A percentile compares a stretch with the other conserved stretches of the same genome.
These are phyloP conservation scores for Phalacrocorax pelagicus DNA, from an alignment of 2,113 vertebrate genomes.

Conservation along the genomic window DNA sequence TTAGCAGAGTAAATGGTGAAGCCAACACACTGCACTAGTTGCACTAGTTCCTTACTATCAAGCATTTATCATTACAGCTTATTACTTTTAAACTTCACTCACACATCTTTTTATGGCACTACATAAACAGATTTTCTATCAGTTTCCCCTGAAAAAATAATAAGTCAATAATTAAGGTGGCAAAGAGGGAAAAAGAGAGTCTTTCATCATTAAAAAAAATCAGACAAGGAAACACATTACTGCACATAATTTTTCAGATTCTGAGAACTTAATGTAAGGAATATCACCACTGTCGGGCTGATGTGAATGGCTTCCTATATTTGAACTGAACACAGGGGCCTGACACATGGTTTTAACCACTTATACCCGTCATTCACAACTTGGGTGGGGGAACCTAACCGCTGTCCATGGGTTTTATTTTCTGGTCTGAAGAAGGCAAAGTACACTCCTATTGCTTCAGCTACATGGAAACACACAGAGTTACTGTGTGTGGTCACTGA, in stretches of 20 bases:
- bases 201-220: background rate
- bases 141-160: background rate
- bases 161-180: background rate
- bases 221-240: background rate
- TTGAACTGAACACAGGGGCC: background rate
- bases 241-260: background rate
- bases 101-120: background rate
- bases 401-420: background rate
- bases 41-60: background rate
- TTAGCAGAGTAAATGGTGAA: conserved; percentile 1
- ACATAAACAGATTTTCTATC: conserved; percentile 4
- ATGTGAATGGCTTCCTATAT: background rate
- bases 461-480: background rate
- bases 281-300: background rate
- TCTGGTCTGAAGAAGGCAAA: background rate
- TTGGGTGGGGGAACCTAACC: background rate
- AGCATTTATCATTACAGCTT: conserved; percentile 30
- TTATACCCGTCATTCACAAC: background rate
- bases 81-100: conserved; percentile 4
- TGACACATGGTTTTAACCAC: background rate
- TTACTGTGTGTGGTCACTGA: background rate
- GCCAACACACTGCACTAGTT: background rate
- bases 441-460: background rate
- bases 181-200: background rate
- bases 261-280: background rate